phyloP scores from a whole-genome alignment of 2,888 invertebrate species.

The Steinernema carpocapsae region DNA sequence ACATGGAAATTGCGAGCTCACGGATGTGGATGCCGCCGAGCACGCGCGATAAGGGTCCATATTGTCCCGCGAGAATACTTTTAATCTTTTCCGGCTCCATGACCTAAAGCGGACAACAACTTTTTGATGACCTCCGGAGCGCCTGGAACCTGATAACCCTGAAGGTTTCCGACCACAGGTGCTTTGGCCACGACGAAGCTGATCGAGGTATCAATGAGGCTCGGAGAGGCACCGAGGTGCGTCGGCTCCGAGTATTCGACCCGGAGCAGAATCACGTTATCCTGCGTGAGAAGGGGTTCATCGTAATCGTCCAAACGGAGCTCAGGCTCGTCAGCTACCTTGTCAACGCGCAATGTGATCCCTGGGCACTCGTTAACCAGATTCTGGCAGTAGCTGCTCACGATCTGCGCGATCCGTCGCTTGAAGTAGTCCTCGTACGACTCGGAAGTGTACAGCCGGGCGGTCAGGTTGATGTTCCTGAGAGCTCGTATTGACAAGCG shows the following conservation, averaged over 20 bases:
- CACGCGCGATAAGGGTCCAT: slow-evolving; percentile 60
- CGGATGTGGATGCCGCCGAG: slow-evolving; percentile 64
- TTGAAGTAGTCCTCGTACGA: slow-evolving; percentile 66
- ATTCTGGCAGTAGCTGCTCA: slow-evolving; percentile 63
- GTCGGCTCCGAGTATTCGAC: slow-evolving; percentile 49
- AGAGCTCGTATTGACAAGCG: slow-evolving; percentile 24
- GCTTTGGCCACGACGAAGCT: slow-evolving; percentile 58
- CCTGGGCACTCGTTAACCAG: slow-evolving; percentile 64
- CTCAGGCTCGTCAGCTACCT: slow-evolving; percentile 35
- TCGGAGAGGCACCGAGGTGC: slow-evolving; percentile 15
- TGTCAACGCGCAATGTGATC: slow-evolving; percentile 47
- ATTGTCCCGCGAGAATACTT: slow-evolving; percentile 46
- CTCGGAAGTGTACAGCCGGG: slow-evolving; percentile 56
- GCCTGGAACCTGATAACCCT: slow-evolving; percentile 38
- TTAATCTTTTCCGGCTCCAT: slow-evolving; percentile 46
- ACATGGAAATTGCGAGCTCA: slow-evolving; percentile 28
- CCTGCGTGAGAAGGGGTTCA: slow-evolving; percentile 59
- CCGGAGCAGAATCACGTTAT: slow-evolving; percentile 62
- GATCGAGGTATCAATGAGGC: slow-evolving; percentile 56
- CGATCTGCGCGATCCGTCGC: slow-evolving; percentile 59
- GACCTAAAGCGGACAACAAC: slow-evolving; percentile 53
- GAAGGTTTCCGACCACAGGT: slow-evolving; percentile 38
- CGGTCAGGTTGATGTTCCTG: slow-evolving; percentile 59
- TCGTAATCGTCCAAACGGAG: slow-evolving; percentile 56
- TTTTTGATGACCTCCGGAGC: slow-evolving; percentile 36